A percentile compares a stretch with the other conserved stretches of the same genome.
phyloP scores from a whole-genome alignment of 2,888 invertebrate species.

The Ceraclea dissimilis region DNA sequence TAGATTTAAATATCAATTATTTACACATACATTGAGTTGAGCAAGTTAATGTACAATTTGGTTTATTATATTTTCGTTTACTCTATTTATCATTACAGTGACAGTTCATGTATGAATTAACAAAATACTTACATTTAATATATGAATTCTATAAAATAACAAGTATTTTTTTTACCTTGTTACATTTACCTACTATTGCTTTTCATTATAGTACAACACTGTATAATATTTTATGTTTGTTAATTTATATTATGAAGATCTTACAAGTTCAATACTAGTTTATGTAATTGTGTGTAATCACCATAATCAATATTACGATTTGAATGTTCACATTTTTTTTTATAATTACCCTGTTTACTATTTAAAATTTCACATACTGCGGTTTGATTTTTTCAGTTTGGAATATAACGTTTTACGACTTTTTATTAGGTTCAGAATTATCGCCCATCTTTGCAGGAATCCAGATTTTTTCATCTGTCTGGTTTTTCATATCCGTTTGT shows the following conservation, averaged over 20 bases:
- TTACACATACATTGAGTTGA: slow-evolving; percentile 12
- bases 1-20: no score
- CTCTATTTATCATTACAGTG: neutral
- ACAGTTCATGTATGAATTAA: neutral
- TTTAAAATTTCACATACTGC: neutral
- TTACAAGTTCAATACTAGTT: no score
- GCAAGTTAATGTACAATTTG: slow-evolving; percentile 12
- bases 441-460: slow-evolving; percentile 2
- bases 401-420: slow-evolving; percentile 8
- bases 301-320: neutral
- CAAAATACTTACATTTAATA: no score
- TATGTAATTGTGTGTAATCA: neutral
- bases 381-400: no score
- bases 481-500: slow-evolving; percentile 20
- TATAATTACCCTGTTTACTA: no score
- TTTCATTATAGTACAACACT: neutral
- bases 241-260: neutral
- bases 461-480: slow-evolving; percentile 21
- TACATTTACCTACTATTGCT: neutral
- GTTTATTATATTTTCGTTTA: no score
- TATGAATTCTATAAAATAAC: no score
- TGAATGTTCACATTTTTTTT: neutral
- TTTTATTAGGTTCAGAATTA: slow-evolving; percentile 14
- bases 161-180: no score
- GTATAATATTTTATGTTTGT: neutral